Conservation (phyloP, 2,888 invertebrate species). For the Hypselothyrea guttata region DNA sequence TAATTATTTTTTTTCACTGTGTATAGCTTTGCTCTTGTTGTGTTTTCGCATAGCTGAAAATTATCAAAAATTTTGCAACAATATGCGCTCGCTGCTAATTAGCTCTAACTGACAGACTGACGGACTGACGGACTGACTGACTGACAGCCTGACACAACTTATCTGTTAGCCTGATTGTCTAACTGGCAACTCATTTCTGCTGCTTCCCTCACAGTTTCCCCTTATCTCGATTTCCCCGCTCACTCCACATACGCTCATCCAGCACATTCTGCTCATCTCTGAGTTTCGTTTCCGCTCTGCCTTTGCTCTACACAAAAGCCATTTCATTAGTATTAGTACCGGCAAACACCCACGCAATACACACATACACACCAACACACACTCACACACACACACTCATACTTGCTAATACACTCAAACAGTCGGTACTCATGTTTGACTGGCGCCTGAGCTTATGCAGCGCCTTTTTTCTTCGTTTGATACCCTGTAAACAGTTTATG, state of each 20-base stretch:
- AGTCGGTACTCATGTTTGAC: constrained; percentile 41
- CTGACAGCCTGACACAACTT: constrained; percentile 7
- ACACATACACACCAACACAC: constrained; percentile 2
- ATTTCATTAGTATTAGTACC: constrained; percentile 65
- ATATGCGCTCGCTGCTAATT: constrained; percentile 26
- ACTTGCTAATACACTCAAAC: constrained; percentile 36
- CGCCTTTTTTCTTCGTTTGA: constrained; percentile 38
- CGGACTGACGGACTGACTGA: constrained; percentile 1
- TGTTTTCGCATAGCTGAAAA: background rate
- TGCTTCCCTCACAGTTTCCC: background rate
- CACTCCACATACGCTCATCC: constrained; percentile 16
- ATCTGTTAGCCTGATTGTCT: constrained; percentile 9
- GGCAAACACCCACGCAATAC: constrained; percentile 4
- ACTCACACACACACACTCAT: constrained; percentile 3
- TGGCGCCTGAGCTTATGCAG: constrained; percentile 51
- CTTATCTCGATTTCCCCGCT: background rate
- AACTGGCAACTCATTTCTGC: constrained; percentile 6
- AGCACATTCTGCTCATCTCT: constrained; percentile 40
- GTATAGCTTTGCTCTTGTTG: background rate
- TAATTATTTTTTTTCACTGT: no score
- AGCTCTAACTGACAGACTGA: constrained; percentile 23
- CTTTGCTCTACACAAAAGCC: constrained; percentile 30
- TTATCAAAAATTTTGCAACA: background rate
- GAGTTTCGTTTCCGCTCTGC: constrained; percentile 44
- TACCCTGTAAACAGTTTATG: background rate